phyloP scores from a whole-genome alignment of 30 jellyfish, hydroid and myxozoan genomes.

The Aurelia aurita region DNA sequence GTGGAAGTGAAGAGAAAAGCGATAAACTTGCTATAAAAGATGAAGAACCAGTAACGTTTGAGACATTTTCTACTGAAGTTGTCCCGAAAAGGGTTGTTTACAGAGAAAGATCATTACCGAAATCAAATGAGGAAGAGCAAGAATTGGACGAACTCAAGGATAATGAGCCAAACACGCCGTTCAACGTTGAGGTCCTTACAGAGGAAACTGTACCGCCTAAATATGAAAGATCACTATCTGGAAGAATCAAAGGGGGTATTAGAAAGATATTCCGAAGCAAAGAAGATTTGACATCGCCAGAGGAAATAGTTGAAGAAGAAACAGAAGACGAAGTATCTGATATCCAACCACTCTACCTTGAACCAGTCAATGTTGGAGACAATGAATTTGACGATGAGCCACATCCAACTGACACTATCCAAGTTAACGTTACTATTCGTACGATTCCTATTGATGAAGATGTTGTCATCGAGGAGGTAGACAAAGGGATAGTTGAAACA shows the following conservation, averaged over 20 bases:
- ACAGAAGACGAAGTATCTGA: conserved; percentile 1
- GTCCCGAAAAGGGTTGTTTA: conserved; percentile 2
- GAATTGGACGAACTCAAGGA: background rate
- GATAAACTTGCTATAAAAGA: background rate
- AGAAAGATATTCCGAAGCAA: background rate
- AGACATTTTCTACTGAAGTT: background rate
- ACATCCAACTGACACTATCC: no score
- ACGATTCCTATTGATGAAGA: conserved; percentile 5
- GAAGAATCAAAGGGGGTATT: background rate
- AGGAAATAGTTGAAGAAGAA: background rate
- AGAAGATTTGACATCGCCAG: background rate
- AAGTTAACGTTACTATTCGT: no score
- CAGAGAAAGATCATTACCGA: conserved; percentile 3
- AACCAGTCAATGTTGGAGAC: background rate
- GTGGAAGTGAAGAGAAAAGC: background rate
- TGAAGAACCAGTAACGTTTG: background rate
- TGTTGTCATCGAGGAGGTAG: background rate
- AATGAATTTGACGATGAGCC: background rate
- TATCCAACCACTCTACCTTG: conserved; percentile 4
- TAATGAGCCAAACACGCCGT: background rate
- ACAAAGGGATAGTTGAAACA: conserved; percentile 7
- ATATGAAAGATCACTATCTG: background rate
- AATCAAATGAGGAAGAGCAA: background rate
- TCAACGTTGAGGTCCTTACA: background rate
- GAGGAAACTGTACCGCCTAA: conserved; percentile 2